Evolutionary conservation across 2,113 vertebrate species (phyloP).

Genomic region (Circaetus cinerascens): DNA sequence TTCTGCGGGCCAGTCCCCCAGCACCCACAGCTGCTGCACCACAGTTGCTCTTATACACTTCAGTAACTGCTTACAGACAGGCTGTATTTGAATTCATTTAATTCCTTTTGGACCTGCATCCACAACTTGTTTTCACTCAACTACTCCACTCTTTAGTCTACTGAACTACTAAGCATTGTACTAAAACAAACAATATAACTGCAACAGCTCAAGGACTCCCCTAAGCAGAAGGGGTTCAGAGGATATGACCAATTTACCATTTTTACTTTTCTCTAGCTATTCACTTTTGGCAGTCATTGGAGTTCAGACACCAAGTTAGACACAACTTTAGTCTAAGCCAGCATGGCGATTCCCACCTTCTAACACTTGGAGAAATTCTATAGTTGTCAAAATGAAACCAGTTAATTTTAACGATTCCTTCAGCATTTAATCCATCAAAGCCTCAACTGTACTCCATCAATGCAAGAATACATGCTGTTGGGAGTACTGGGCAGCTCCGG

Average conservation of each 20-base stretch:
- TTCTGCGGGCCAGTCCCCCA: not conserved
- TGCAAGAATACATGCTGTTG: not conserved
- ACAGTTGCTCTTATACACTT: not conserved
- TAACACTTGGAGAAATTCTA: not conserved
- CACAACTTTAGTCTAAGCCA: not conserved
- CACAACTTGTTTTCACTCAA: not conserved
- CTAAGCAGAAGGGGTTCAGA: not conserved
- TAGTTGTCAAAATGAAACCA: not conserved
- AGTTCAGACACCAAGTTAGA: not conserved
- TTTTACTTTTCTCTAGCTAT: not conserved
- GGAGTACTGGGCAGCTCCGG: not conserved
- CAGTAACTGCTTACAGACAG: not conserved
- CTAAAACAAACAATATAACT: not conserved
- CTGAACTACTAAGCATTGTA: not conserved
- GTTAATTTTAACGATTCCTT: not conserved
- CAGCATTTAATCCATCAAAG: not conserved
- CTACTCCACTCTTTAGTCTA: not conserved
- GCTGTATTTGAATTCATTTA: not conserved
- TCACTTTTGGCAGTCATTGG: not conserved
- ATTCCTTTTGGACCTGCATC: not conserved
- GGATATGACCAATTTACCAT: not conserved
- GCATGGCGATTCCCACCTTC: not conserved
- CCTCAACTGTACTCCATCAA: not conserved
- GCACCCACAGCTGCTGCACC: not conserved
- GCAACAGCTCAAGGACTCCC: not conserved